A percentile compares a stretch with the other conserved stretches of the same genome.
Conservation (phyloP, 2,888 invertebrate genomes). For the Ceratothoa steindachneri region DNA sequence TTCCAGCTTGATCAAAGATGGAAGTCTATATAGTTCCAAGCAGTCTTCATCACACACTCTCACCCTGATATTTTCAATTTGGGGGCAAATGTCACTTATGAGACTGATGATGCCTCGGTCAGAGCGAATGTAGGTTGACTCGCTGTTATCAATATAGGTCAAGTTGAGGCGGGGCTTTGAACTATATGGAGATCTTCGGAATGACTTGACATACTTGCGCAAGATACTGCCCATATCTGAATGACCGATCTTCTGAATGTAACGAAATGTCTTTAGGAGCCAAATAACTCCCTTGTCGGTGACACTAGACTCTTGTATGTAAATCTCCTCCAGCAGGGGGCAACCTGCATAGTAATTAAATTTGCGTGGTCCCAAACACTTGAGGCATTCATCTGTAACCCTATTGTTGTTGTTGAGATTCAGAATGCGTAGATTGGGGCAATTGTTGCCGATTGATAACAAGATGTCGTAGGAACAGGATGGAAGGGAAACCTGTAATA, state of each 20-base stretch:
- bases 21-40: neutral
- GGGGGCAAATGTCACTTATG: neutral
- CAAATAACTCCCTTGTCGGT: neutral
- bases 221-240: neutral
- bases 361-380: neutral
- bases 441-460: neutral
- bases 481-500: neutral
- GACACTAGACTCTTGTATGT: neutral
- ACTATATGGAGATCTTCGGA: neutral
- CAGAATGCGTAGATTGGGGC: slow-evolving; percentile 3
- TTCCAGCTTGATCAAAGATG: neutral
- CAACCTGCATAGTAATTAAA: neutral
- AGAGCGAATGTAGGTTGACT: neutral
- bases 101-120: neutral
- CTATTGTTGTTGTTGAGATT: neutral
- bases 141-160: neutral
- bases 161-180: neutral
- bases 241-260: neutral
- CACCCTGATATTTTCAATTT: neutral
- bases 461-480: neutral
- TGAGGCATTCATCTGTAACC: neutral
- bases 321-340: neutral
- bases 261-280: neutral
- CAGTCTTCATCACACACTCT: slow-evolving; percentile 2
- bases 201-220: neutral